A percentile compares a stretch with the other conserved stretches of the same genome.
Evolutionary conservation across 2,888 invertebrate species (phyloP).

Genomic region (Nasonovia ribisnigri): DNA sequence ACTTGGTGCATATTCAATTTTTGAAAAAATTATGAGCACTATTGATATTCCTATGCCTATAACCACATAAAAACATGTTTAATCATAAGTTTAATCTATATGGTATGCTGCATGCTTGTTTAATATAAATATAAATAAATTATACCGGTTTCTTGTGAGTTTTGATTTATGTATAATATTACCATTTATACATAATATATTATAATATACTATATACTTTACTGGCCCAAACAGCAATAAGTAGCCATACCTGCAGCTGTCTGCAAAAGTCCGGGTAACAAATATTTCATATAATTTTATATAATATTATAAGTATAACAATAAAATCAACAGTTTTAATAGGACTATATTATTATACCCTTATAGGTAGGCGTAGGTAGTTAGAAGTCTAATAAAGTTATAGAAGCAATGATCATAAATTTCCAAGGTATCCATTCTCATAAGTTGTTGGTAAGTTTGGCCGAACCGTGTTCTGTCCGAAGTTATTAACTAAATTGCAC

Average conservation of each 20-base stretch:
- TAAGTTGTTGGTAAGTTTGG: neutral
- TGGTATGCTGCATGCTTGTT: neutral
- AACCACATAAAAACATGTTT: neutral
- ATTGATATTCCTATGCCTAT: neutral
- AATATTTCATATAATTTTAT: neutral
- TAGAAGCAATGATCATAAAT: neutral
- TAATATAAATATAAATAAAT: neutral
- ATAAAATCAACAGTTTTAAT: neutral
- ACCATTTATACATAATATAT: neutral
- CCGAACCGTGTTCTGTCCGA: neutral
- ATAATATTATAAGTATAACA: neutral
- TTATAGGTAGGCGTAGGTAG: neutral
- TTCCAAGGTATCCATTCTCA: neutral
- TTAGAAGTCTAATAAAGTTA: neutral
- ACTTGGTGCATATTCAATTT: neutral
- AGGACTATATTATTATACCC: neutral
- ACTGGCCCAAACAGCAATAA: neutral
- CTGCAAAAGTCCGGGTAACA: neutral
- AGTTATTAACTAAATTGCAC: neutral
- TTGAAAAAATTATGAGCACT: neutral
- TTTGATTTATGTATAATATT: neutral
- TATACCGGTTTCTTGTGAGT: conserved; percentile 16
- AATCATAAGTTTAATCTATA: neutral
- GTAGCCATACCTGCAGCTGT: neutral
- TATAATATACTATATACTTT: neutral